Base-by-base conservation (phyloP, 23 tunicate species). In the Oikopleura dioica region DNA sequence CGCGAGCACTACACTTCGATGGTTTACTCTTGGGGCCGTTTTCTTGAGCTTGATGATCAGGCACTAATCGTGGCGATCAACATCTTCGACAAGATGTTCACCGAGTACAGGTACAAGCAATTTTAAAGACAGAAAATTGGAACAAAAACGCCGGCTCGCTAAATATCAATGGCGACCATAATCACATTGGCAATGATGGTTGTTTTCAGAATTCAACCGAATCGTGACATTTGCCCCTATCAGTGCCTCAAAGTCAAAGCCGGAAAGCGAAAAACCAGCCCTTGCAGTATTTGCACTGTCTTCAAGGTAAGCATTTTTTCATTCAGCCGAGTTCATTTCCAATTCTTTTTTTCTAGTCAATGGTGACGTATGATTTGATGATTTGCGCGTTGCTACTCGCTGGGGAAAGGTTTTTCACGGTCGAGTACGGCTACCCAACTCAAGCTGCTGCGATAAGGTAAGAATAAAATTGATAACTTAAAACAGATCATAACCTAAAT, bases 191-290 rank as follows among this genome's bases (percentile, higher is more conserved):
- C n/a, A n/a, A n/a, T n/a, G n/a, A n/a, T n/a, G n/a, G n/a, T n/a
- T n/a, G n/a, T n/a, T n/a, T n/a, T n/a, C n/a, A n/a, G 72, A 21
- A 63, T 63, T 16, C 72, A 63, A 63, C 72, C 72, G 26, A 31
- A 63, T 2, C 72, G 26, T 2, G 30, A 63, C 33, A 63, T 63
- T 63, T 63, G 72, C 26, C 72, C 72, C 26, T 63, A 63, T 63
- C 72, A 63, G 33, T 63, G 72, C 26, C 33, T 63, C 30, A 24
- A 31, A 28, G 72, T 63, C 33, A 63, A 63, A 28, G 72, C 72
- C 33, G 72, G 72, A 63, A 63, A 63, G 33, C 29, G 72, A 24
- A 63, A 63, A 63, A 12, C 72, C 30, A 12, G 30, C 4, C 72
- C 72, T 2, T 63, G 72, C 26, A 23, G 2, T 2, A 23, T 12